phyloP scores from a whole-genome alignment of 92 coral and sea anemone species.

The Epizoanthus ramosus region DNA sequence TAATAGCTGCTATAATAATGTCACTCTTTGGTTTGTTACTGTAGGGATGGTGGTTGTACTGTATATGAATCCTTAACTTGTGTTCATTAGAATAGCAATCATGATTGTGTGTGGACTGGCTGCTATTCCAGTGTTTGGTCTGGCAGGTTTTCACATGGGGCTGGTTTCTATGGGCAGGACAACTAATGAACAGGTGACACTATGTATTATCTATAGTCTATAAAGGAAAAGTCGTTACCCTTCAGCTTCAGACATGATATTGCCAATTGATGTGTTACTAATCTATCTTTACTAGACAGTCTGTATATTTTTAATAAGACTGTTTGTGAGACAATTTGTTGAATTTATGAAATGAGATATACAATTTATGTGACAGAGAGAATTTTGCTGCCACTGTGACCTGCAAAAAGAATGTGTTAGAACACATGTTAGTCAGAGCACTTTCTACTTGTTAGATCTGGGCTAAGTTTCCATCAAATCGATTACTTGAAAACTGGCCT shows the following conservation, averaged over 20 bases:
- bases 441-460: no score
- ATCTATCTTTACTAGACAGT: no score
- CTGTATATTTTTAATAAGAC: no score
- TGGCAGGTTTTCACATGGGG: constrained; percentile 92
- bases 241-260: background rate
- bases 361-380: no score
- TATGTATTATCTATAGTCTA: background rate
- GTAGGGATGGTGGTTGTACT: background rate
- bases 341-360: no score
- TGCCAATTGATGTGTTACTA: background rate
- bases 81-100: constrained; percentile 59
- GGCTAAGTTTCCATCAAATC: no score
- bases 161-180: constrained; percentile 95
- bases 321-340: no score
- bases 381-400: no score
- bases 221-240: background rate
- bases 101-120: constrained; percentile 92
- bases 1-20: no score
- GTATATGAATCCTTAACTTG: constrained; percentile 58
- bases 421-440: no score
- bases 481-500: no score
- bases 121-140: constrained; percentile 92
- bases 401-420: no score
- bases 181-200: constrained; percentile 95
- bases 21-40: background rate